Percentiles rank a stretch among this genome's conserved stretches.
Conservation (phyloP, 1,140 invertebrate genomes). For the Drosophila arizonae region DNA sequence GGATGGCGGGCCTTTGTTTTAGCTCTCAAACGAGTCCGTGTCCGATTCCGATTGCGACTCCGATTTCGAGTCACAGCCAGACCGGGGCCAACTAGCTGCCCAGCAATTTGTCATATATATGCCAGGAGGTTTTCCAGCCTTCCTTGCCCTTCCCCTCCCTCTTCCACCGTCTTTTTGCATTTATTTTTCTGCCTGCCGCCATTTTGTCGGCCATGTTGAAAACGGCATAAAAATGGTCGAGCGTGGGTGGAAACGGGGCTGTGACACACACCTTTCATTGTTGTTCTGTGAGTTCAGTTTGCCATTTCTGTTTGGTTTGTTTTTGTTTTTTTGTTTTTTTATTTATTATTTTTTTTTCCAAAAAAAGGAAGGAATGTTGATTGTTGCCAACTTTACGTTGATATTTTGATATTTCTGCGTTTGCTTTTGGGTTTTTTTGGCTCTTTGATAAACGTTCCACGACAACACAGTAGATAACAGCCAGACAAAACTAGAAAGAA, state of each 20-base stretch:
- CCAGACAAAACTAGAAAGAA: conserved; percentile 18
- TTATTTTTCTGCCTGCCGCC: conserved; percentile 10
- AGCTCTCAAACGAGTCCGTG: not conserved
- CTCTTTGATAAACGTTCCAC: conserved; percentile 32
- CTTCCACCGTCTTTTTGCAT: too few relatives aligned
- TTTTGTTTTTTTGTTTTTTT: conserved; percentile 3
- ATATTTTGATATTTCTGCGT: conserved; percentile 17
- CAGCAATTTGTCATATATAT: conserved; percentile 32
- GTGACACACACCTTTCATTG: conserved; percentile 29
- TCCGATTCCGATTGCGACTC: not conserved
- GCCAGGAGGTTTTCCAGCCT: conserved; percentile 4
- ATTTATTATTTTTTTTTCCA: too few relatives aligned
- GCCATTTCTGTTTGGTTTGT: not conserved
- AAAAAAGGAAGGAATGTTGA: conserved; percentile 27
- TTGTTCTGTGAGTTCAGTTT: conserved; percentile 17
- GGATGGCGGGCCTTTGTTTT: not conserved
- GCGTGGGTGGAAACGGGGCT: not conserved
- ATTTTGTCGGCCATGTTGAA: conserved; percentile 26
- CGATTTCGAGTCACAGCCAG: not conserved
- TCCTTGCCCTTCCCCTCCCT: too few relatives aligned
- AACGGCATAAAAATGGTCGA: conserved; percentile 1
- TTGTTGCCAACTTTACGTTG: conserved; percentile 38
- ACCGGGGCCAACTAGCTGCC: conserved; percentile 6
- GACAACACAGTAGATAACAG: conserved; percentile 23
- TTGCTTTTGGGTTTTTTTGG: conserved; percentile 2